Percentiles rank a stretch among this genome's conserved stretches.
Evolutionary conservation across 2,888 invertebrate species (phyloP).

Genomic region (Latrodectus hesperus): DNA sequence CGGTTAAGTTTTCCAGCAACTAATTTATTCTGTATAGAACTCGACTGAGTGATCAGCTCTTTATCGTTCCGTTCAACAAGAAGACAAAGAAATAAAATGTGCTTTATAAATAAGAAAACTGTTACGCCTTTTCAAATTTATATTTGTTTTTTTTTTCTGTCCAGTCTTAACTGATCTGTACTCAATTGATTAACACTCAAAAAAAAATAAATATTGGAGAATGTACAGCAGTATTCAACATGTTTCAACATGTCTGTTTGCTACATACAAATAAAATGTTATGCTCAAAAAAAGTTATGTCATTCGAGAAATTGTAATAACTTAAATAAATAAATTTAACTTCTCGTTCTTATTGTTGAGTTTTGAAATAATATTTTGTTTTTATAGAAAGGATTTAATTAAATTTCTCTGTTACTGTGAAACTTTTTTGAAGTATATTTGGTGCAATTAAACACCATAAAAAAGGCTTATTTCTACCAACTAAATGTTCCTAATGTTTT

Average conservation of each 20-base stretch:
- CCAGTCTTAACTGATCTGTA: not conserved
- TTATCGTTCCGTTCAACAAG: slow-evolving; percentile 36
- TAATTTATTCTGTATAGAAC: slow-evolving; percentile 69
- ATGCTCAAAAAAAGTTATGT: no score
- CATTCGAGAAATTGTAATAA: no score
- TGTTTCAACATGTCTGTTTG: not conserved
- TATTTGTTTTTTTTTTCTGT: slow-evolving; percentile 12
- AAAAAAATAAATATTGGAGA: not conserved
- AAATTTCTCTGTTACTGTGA: no score
- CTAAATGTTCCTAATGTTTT: slow-evolving; percentile 56
- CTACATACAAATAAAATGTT: not conserved
- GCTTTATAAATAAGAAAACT: slow-evolving; percentile 41
- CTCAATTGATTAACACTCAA: not conserved
- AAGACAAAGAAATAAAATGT: slow-evolving; percentile 35
- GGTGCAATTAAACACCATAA: not conserved
- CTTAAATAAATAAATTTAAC: no score
- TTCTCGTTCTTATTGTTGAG: no score
- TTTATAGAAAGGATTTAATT: no score
- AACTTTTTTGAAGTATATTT: no score
- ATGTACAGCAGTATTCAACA: slow-evolving; percentile 8
- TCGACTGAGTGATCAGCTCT: slow-evolving; percentile 60
- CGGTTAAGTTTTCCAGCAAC: slow-evolving; percentile 60
- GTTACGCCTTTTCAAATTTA: slow-evolving; percentile 16
- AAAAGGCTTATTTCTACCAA: slow-evolving; percentile 23
- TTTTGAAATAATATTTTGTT: no score